phyloP scores from a whole-genome alignment of 2,113 vertebrate genomes.

The Ictidomys tridecemlineatus region DNA sequence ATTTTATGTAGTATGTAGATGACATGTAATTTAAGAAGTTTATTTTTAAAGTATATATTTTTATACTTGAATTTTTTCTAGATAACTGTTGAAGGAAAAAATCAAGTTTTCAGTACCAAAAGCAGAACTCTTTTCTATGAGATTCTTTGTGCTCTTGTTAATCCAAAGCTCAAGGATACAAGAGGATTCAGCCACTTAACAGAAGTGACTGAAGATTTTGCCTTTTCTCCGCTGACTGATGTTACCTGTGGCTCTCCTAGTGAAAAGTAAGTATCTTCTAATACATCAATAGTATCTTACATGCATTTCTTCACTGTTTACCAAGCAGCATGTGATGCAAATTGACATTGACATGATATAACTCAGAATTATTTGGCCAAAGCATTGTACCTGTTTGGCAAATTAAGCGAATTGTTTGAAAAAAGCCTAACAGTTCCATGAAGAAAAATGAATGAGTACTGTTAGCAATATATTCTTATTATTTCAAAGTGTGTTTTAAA shows the following conservation, averaged over 20 bases:
- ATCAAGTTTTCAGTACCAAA: constrained; percentile 86
- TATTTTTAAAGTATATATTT: constrained; percentile 29
- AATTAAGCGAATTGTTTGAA: not conserved
- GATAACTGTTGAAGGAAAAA: constrained; percentile 91
- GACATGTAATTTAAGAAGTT: not conserved
- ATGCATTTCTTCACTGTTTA: not conserved
- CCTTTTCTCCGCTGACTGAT: constrained; percentile 92
- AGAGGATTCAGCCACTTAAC: constrained; percentile 93
- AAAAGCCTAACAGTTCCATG: not conserved
- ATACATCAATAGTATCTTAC: not conserved
- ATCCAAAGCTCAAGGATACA: constrained; percentile 93
- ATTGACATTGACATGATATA: not conserved
- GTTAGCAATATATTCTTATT: not conserved
- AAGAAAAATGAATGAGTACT: not conserved
- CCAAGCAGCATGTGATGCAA: not conserved
- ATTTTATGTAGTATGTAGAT: not conserved
- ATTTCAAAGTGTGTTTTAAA: not conserved
- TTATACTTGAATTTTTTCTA: constrained; percentile 78
- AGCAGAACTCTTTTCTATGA: constrained; percentile 93
- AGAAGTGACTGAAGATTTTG: constrained; percentile 93
- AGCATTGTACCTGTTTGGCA: not conserved
- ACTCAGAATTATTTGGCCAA: not conserved
- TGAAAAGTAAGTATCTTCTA: constrained; percentile 88
- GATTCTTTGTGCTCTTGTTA: constrained; percentile 93
- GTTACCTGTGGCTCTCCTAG: constrained; percentile 91